phyloP scores from a whole-genome alignment of 2,113 vertebrate species.

The Indicator maculatus region DNA sequence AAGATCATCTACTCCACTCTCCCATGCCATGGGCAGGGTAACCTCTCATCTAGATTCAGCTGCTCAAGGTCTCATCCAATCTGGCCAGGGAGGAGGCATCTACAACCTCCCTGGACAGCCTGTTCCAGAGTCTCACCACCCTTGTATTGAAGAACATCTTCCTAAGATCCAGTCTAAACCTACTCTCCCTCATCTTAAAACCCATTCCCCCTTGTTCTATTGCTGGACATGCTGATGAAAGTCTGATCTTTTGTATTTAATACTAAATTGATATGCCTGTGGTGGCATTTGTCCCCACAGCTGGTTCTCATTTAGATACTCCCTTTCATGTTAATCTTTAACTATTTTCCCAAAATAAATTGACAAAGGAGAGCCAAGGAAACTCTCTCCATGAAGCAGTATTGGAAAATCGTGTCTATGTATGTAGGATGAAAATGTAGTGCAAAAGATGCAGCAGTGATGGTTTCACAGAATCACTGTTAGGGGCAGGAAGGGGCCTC shows the following conservation, averaged over 20 bases:
- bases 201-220: too few species aligned
- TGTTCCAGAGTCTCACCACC: too few species aligned
- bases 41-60: too few species aligned
- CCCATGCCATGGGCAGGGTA: too few species aligned
- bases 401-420: not conserved
- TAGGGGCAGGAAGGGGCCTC: too few species aligned
- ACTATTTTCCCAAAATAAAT: not conserved
- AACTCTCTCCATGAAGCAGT: not conserved
- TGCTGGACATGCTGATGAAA: not conserved
- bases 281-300: not conserved
- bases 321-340: not conserved
- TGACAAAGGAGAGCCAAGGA: not conserved
- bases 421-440: not conserved
- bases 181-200: too few species aligned
- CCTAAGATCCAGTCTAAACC: too few species aligned
- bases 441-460: not conserved
- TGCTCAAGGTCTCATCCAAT: too few species aligned
- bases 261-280: not conserved
- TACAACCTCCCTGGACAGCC: too few species aligned
- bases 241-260: not conserved
- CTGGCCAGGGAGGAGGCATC: too few species aligned
- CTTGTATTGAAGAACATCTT: too few species aligned
- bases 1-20: too few species aligned
- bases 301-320: not conserved
- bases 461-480: not conserved